Conservation (phyloP, 2,113 vertebrate genomes). For the Pituophis catenifer region DNA sequence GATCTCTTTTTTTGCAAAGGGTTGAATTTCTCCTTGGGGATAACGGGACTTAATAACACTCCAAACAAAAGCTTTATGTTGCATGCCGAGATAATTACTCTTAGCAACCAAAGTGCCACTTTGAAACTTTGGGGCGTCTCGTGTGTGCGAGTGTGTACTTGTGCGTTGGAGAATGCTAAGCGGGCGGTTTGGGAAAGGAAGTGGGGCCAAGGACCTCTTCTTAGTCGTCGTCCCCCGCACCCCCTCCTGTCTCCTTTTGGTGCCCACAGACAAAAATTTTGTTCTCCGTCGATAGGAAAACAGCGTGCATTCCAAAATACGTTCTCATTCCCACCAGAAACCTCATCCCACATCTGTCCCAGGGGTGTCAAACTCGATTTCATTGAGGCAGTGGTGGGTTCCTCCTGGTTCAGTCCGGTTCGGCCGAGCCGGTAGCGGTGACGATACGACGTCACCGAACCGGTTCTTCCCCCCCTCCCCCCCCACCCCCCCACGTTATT, state of each 20-base stretch:
- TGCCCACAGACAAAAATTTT: constrained; percentile 50
- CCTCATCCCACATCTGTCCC: background rate
- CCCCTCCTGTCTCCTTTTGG: constrained; percentile 15
- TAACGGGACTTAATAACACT: constrained; percentile 21
- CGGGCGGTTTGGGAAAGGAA: background rate
- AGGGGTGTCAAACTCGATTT: no score
- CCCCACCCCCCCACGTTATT: no score
- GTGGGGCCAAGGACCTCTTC: background rate
- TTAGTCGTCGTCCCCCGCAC: background rate
- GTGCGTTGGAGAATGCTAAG: background rate
- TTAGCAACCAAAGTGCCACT: background rate
- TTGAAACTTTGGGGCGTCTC: constrained; percentile 16
- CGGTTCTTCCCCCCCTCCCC: no score
- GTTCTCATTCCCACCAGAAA: constrained; percentile 25
- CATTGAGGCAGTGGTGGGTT: no score
- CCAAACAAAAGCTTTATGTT: constrained; percentile 35
- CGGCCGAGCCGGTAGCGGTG: no score
- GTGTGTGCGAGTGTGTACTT: rapidly evolving
- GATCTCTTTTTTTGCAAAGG: constrained; percentile 1
- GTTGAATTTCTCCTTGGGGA: constrained; percentile 18
- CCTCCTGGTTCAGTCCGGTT: no score
- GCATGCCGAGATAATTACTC: constrained; percentile 14
- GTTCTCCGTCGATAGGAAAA: constrained; percentile 46
- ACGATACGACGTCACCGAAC: no score
- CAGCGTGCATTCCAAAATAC: constrained; percentile 18